A percentile compares a stretch with the other conserved stretches of the same genome.
phyloP scores from a whole-genome alignment of 2,888 invertebrate genomes.

The Cinara cedri region DNA sequence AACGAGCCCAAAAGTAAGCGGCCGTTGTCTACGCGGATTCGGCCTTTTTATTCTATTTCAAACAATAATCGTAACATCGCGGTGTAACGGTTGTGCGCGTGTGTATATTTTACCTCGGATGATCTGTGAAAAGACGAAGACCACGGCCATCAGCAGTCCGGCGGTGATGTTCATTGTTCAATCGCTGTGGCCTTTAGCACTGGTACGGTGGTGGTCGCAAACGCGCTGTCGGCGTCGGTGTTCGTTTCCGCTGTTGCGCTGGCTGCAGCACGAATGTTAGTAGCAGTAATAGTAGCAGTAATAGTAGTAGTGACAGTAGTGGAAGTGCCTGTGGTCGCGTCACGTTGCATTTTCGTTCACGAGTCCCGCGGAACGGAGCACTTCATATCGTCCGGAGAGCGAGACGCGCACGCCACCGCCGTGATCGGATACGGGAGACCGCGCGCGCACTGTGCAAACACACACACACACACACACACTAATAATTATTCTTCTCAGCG shows the following conservation, averaged over 20 bases:
- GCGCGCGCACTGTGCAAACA: no score
- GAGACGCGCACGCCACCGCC: background rate
- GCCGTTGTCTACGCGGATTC: no score
- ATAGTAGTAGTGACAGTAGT: background rate
- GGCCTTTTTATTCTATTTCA: no score
- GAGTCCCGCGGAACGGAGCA: constrained; percentile 38
- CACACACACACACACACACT: no score
- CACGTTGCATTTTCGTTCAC: constrained; percentile 50
- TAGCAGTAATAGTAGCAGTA: background rate
- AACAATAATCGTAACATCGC: no score
- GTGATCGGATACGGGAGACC: background rate
- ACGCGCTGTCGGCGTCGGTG: background rate
- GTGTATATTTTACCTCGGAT: constrained; percentile 48
- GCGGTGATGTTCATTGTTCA: constrained; percentile 40
- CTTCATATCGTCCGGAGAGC: constrained; percentile 46
- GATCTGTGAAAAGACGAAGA: constrained; percentile 44
- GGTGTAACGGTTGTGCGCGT: no score
- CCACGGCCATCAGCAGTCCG: constrained; percentile 47
- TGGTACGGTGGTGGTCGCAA: background rate
- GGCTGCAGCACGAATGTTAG: background rate
- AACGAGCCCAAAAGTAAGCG: no score
- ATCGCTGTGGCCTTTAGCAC: constrained; percentile 15
- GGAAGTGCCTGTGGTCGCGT: constrained; percentile 14
- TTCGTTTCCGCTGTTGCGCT: background rate
- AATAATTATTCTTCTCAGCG: constrained; percentile 1